Base-by-base conservation (phyloP, 2,888 invertebrate genomes). In the Palloptera scutellata region DNA sequence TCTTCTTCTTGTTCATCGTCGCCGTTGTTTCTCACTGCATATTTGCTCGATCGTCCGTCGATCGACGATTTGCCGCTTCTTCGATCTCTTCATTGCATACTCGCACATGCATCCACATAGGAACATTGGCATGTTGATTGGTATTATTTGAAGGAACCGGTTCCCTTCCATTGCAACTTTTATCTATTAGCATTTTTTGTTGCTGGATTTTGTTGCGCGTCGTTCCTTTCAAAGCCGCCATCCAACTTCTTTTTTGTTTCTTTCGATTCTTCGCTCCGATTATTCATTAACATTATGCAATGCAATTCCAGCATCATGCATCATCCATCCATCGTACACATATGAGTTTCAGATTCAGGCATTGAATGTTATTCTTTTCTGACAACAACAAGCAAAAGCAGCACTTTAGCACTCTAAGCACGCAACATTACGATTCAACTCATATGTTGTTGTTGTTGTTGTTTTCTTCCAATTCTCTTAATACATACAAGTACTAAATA, bases 101-200 rank as follows among this genome's bases (percentile, higher is more conserved):
- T 30, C 30, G 53, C 41, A 53, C 42, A 42, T 52, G 40, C 52
- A 52, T 17, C 48, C 61, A 61, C 19, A 53, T 9, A 17, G 17
- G 30, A 54, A 51, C 52, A 43, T 61, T 66, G 66, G 66, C 66
- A 66, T 66, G 61, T 66, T 57, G 66, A 66, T 66, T 66, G 66
- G 66, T 61, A 52, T 51, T 51, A 52, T 48, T 55, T 45, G 30
- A 41, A 17, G 20, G 30, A 66, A 66, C 66, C 66, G 57, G 66
- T 66, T 66, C 48, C n/a, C 15, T 42, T n/a, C 55, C 66, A 61
- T 61, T 58, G 52, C 64, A 66, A 60, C 48, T 30, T 30, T 30
- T 30, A 30, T 30, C 30, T 30, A 30, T 30, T 30, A 6, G 30
- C 30, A 30, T 30, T 30, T 30, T 30, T 30, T 30, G 30, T 30